Percentiles rank a stretch among this genome's conserved stretches.
phyloP scores from a whole-genome alignment of 2,797 vertebrate species.

The Tenualosa ilisha region DNA sequence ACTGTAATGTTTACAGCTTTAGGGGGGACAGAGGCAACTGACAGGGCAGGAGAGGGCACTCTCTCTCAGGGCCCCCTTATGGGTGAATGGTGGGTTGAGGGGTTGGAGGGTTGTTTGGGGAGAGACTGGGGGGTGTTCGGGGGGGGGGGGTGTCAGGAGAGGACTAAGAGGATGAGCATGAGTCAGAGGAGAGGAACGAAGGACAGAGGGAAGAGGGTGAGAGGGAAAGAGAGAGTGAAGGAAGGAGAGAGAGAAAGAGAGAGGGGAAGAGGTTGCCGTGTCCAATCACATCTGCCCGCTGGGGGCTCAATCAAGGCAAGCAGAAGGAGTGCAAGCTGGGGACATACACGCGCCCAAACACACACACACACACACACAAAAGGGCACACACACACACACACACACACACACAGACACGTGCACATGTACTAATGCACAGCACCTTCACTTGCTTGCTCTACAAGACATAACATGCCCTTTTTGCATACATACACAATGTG shows the following conservation, averaged over 20 bases:
- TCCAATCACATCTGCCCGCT: slow-evolving; percentile 58
- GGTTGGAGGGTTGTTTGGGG: too few relatives aligned
- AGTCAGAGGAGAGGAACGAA: slow-evolving; percentile 56
- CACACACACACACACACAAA: not conserved
- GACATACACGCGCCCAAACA: not conserved
- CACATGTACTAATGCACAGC: not conserved
- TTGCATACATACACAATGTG: too few relatives aligned
- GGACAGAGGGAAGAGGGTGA: slow-evolving; percentile 39
- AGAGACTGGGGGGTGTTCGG: too few relatives aligned
- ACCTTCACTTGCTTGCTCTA: too few relatives aligned
- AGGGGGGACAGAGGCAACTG: not conserved
- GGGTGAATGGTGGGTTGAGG: not conserved
- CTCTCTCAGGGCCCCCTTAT: slow-evolving; percentile 39
- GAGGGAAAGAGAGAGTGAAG: slow-evolving; percentile 37
- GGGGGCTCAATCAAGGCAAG: slow-evolving; percentile 45
- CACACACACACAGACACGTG: not conserved
- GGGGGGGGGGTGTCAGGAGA: slow-evolving; percentile 20
- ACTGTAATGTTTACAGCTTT: slow-evolving; percentile 52
- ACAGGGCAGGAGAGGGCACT: slow-evolving; percentile 8
- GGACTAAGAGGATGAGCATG: slow-evolving; percentile 45
- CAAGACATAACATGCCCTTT: too few relatives aligned
- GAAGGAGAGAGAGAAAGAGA: slow-evolving; percentile 46
- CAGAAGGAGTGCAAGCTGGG: slow-evolving; percentile 38
- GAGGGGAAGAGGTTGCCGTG: slow-evolving; percentile 45
- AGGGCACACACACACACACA: not conserved